phyloP scores from a whole-genome alignment of 2,113 vertebrate species.

The Alligator mississippiensis region DNA sequence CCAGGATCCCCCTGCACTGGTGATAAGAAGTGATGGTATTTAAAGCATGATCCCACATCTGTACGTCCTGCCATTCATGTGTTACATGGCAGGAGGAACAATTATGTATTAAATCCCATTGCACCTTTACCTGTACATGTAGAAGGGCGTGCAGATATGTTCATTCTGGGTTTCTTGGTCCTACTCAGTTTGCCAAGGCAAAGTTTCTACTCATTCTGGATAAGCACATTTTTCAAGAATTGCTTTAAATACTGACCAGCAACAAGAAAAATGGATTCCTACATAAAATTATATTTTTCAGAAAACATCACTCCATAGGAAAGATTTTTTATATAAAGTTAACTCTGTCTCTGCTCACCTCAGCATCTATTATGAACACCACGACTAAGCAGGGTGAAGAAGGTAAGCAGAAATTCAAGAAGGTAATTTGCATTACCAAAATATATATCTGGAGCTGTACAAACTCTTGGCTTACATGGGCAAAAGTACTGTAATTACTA shows the following conservation, averaged over 20 bases:
- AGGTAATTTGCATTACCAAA: conserved; percentile 56
- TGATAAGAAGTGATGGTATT: too few species aligned
- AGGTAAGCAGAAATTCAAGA: neutral
- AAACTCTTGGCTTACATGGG: conserved; percentile 41
- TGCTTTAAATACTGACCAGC: neutral
- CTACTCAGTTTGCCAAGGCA: neutral
- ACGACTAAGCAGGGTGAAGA: neutral
- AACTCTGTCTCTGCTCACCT: neutral
- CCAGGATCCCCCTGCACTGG: too few species aligned
- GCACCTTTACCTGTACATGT: too few species aligned
- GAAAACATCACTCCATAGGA: neutral
- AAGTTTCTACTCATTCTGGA: neutral
- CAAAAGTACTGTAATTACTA: neutral
- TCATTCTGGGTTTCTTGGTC: neutral
- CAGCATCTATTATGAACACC: conserved; percentile 19
- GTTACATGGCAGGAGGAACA: too few species aligned
- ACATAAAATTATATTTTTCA: neutral
- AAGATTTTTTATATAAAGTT: neutral
- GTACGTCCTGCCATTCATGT: too few species aligned
- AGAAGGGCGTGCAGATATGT: too few species aligned
- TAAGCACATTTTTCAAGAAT: neutral
- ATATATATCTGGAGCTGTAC: conserved; percentile 37
- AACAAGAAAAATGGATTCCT: neutral
- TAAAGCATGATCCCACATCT: too few species aligned
- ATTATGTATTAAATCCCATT: too few species aligned